A percentile compares a stretch with the other conserved stretches of the same genome.
Conservation (phyloP, 2,113 vertebrate genomes). For the Brevimyrus niger region DNA sequence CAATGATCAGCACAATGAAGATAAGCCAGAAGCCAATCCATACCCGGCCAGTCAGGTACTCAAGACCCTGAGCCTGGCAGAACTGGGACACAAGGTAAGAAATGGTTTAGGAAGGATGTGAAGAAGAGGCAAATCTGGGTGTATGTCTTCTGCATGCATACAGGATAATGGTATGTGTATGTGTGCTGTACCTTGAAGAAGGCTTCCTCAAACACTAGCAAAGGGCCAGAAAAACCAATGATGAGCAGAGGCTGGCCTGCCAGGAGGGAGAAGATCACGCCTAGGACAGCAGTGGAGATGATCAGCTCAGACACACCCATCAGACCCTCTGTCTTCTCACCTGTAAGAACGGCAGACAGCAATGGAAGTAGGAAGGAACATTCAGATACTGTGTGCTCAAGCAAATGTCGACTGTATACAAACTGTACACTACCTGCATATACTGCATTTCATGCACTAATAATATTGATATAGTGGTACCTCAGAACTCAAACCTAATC, state of each 20-base stretch:
- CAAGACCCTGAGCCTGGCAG: conserved; percentile 80
- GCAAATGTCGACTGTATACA: neutral
- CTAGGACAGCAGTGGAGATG: conserved; percentile 85
- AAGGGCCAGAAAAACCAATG: conserved; percentile 90
- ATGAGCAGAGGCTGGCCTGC: conserved; percentile 92
- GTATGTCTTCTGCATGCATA: neutral
- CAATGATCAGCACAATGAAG: conserved; percentile 83
- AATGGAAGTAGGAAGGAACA: neutral
- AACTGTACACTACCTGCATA: neutral
- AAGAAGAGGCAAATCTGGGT: neutral
- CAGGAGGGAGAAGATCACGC: conserved; percentile 84
- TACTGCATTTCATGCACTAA: neutral
- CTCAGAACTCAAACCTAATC: too few species aligned
- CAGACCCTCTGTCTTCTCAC: conserved; percentile 92
- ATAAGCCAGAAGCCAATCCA: conserved; percentile 98
- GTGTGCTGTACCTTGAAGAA: conserved; percentile 79
- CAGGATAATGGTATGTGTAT: neutral
- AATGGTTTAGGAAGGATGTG: neutral
- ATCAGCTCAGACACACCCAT: conserved; percentile 97
- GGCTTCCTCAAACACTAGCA: conserved; percentile 96
- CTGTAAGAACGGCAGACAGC: conserved; percentile 47
- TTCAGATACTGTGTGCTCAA: neutral
- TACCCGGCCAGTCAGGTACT: conserved; percentile 91
- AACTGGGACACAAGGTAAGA: conserved; percentile 60
- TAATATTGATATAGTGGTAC: neutral